Evolutionary conservation across 2,797 vertebrate species (phyloP).

Genomic region (Fratercula arctica): DNA sequence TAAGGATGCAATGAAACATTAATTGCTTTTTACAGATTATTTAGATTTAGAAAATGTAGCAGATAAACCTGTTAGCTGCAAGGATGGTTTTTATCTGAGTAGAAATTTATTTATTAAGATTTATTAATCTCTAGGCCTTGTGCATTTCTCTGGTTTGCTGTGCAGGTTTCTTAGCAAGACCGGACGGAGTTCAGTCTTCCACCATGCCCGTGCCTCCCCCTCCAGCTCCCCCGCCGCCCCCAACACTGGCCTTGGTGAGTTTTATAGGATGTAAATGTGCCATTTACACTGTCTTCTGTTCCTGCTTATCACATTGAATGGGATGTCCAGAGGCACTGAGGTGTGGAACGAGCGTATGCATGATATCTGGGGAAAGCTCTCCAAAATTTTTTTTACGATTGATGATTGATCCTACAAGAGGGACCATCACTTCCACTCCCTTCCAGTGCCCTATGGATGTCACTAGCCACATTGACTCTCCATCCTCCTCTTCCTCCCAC

Average conservation of each 20-base stretch:
- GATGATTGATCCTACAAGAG: not conserved
- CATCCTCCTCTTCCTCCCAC: not conserved
- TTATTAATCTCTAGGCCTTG: not conserved
- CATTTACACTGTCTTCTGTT: not conserved
- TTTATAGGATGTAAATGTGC: not conserved
- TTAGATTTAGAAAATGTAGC: not conserved
- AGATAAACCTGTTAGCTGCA: not conserved
- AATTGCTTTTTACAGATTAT: not conserved
- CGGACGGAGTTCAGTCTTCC: conserved; percentile 48
- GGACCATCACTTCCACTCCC: not conserved
- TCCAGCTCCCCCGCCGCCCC: conserved; percentile 88
- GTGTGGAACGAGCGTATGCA: not conserved
- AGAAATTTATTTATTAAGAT: not conserved
- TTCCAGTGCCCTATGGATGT: not conserved
- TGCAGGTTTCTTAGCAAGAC: conserved; percentile 69
- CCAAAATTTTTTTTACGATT: not conserved
- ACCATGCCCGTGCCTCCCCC: conserved; percentile 92
- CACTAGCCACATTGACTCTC: not conserved
- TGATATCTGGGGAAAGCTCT: not conserved
- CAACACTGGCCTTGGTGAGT: conserved; percentile 86
- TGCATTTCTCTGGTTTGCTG: conserved; percentile 21
- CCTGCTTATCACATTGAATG: not conserved
- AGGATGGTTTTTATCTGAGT: not conserved
- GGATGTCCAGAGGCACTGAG: not conserved
- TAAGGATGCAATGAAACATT: not conserved